Percentiles rank a stretch among this genome's conserved stretches.
These are phyloP conservation scores for Itoplectis maculator DNA, from an alignment of 2,888 invertebrate genomes.

Conservation along the genomic window DNA sequence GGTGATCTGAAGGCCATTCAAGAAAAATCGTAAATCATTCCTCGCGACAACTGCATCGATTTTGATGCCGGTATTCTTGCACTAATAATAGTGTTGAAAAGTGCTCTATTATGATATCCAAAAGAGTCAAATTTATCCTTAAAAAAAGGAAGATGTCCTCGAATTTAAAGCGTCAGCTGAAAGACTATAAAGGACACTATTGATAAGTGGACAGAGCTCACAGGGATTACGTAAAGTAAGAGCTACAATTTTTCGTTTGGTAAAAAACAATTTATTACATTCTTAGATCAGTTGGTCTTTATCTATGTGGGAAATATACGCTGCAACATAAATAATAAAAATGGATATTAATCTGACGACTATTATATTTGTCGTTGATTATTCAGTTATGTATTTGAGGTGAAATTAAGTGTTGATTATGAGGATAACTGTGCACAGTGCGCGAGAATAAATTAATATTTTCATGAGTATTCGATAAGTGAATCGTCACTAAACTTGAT, in stretches of 20 bases:
- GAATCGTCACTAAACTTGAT: slow-evolving; percentile 1
- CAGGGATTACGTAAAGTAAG: neutral
- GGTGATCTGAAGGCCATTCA: neutral
- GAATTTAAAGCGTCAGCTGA: no score
- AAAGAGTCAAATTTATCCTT: neutral
- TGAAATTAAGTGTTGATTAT: slow-evolving; percentile 15
- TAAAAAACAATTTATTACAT: neutral
- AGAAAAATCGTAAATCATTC: slow-evolving; percentile 1
- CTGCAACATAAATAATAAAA: slow-evolving; percentile 31
- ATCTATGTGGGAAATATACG: slow-evolving; percentile 39
- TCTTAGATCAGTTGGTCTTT: slow-evolving; percentile 13
- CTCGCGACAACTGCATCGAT: slow-evolving; percentile 6
- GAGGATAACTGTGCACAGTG: neutral
- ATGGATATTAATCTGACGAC: neutral
- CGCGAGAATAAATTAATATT: slow-evolving; percentile 3
- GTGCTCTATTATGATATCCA: slow-evolving; percentile 2
- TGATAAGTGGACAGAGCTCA: neutral
- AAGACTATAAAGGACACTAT: neutral
- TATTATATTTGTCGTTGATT: neutral
- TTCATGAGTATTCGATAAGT: neutral
- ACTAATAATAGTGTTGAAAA: slow-evolving; percentile 7
- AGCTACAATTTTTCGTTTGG: neutral
- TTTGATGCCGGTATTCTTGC: neutral
- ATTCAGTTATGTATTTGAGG: neutral
- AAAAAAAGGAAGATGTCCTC: neutral